Conservation (phyloP, 2,113 vertebrate species). For the Triplophysa dalaica region DNA sequence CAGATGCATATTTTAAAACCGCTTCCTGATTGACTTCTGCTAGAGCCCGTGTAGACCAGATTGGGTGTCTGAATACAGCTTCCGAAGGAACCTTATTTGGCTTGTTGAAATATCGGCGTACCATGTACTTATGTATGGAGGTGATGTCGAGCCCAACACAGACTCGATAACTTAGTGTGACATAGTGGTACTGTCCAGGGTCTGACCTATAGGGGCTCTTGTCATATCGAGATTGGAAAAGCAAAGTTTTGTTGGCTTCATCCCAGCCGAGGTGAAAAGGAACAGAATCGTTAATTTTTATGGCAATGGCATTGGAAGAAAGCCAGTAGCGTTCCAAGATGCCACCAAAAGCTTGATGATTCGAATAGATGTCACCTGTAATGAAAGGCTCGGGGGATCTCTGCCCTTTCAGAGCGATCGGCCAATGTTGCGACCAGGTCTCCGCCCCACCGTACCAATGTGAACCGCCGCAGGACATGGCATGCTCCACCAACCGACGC, state of each 20-base stretch:
- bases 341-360: constrained; percentile 84
- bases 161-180: constrained; percentile 90
- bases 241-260: constrained; percentile 75
- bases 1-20: constrained; percentile 73
- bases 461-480: constrained; percentile 87
- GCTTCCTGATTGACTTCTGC: constrained; percentile 80
- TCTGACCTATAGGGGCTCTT: constrained; percentile 84
- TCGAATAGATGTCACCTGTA: constrained; percentile 86
- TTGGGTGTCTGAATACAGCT: constrained; percentile 80
- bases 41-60: constrained; percentile 88
- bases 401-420: constrained; percentile 81
- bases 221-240: constrained; percentile 87
- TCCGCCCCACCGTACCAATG: constrained; percentile 95
- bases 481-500: constrained; percentile 79
- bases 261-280: constrained; percentile 97
- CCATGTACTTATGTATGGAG: constrained; percentile 93
- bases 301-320: constrained; percentile 88
- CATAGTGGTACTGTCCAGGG: constrained; percentile 68
- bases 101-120: constrained; percentile 87
- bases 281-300: constrained; percentile 93
- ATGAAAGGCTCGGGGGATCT: constrained; percentile 88
- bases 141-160: constrained; percentile 87
- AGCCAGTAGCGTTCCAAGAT: constrained; percentile 96
- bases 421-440: constrained; percentile 89
- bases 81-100: constrained; percentile 82